Evolutionary conservation across 2,888 invertebrate species (phyloP), one percentile per base, ranked within the genome.

Genomic region (Orgyia antiqua): DNA sequence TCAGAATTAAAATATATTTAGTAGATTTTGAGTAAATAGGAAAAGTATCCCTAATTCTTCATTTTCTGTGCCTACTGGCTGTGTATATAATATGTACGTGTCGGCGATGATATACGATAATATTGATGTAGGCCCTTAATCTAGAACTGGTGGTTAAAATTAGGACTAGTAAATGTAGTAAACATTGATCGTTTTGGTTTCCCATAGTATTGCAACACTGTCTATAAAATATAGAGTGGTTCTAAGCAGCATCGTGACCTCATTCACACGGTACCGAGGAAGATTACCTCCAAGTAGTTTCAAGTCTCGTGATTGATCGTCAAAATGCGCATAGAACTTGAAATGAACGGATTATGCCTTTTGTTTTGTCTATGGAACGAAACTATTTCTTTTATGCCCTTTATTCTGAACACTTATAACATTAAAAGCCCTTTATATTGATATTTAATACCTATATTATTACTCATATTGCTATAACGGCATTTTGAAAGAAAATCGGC

Each of bases 251-350:
- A 44, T 58, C 57, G 67, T 74, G 83, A 73, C 80, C 80, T 80
- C 79, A 58, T 84, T 84, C 83, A 75, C 83, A 84, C 83, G 83
- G 56, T 71, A 43, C 43, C 57, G 48, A 4, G 58, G 70, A 47
- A 71, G 72, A 72, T 77, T 75, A 73, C 72, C 56, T 68, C 67
- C 68, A 59, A 68, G 68, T 61, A 60, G 68, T 65, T 68, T 64
- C 68, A 67, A 63, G 58, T 63, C 42, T 67, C 40, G 71, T 82
- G 83, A 83, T 83, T 79, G 79, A 82, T 83, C 58, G 73, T 56
- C 58, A 57, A 55, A 71, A 69, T 68, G 68, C 67, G 63, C 62
- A 54, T 45, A 40, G 44, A 63, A 65, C 65, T 63, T 42, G 51
- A 59, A 66, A 68, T 65, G 58, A 56, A 58, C 64, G 69, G 73